Evolutionary conservation across 1,140 invertebrate species (phyloP), one percentile per base, ranked within the genome.

Genomic region (Rhizoglyphus robini): DNA sequence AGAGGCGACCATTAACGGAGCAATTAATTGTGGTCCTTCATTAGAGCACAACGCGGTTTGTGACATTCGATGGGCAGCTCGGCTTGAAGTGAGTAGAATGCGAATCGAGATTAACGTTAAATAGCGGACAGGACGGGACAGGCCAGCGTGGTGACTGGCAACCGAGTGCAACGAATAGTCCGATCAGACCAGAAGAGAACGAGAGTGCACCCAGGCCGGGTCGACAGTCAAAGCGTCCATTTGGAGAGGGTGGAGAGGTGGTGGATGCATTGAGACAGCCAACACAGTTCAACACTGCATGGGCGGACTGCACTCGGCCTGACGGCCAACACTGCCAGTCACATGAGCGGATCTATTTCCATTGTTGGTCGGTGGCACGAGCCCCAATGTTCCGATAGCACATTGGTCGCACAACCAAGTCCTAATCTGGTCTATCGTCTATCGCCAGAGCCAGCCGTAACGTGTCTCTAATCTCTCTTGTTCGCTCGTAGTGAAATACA

Each of bases 81-180:
- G 27, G 13, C 8, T 27, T 60, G 8, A 13, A 36, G 27, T 60
- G 31, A 60, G 58, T 8, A 11, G 5, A 60, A 47, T 60, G 25
- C 23, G 58, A 34, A 60, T 60, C n/a, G 58, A 60, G 58, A 60
- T 60, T 27, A 60, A 60, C 23, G 58, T 36, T 36, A 60, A 60
- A 60, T 60, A 60, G 58, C n/a, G n/a, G n/a, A n/a, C n/a, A n/a
- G n/a, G n/a, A n/a, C n/a, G n/a, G n/a, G n/a, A n/a, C n/a, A n/a
- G n/a, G n/a, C n/a, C n/a, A n/a, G n/a, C n/a, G n/a, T n/a, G n/a
- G 25, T 51, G 49, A 51, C 11, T 20, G 49, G 18, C 20, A 20
- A 27, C n/a, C 13, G 13, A 46, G 49, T 20, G 49, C 18, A 51
- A 27, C 11, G 49, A 20, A 51, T 11, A 41, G n/a, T n/a, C n/a